Conservation (phyloP, 2,113 vertebrate genomes). For the Nanger granti region DNA sequence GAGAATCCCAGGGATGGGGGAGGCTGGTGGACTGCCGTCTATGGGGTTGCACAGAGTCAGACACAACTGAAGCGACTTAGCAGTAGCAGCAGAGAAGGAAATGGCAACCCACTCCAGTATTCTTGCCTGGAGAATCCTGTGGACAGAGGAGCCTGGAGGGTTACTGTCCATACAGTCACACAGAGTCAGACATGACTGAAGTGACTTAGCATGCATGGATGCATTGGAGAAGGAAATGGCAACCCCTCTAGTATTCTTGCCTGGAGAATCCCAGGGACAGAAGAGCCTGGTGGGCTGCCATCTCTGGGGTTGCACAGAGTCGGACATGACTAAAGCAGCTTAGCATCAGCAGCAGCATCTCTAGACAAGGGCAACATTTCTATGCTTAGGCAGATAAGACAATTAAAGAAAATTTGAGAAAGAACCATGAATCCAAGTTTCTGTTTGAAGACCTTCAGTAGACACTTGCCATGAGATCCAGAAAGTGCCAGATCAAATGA, state of each 20-base stretch:
- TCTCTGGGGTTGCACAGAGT: background rate
- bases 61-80: too few species aligned
- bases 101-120: too few species aligned
- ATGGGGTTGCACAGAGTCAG: too few species aligned
- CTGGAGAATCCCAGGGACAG: background rate
- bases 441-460: background rate
- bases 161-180: rapidly evolving
- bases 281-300: background rate
- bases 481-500: background rate
- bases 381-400: background rate
- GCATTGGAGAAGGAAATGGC: background rate
- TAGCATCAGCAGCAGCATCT: background rate
- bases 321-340: rapidly evolving
- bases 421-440: background rate
- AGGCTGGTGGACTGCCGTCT: too few species aligned
- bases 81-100: background rate
- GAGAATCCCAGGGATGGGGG: too few species aligned
- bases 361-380: background rate
- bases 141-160: background rate
- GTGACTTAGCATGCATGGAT: background rate
- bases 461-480: background rate
- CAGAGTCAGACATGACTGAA: background rate
- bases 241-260: background rate
- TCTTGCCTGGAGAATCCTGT: too few species aligned
- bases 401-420: background rate